Evolutionary conservation across 2,888 invertebrate species (phyloP), one percentile per base, ranked within the genome.

Genomic region (Melanargia galathea): DNA sequence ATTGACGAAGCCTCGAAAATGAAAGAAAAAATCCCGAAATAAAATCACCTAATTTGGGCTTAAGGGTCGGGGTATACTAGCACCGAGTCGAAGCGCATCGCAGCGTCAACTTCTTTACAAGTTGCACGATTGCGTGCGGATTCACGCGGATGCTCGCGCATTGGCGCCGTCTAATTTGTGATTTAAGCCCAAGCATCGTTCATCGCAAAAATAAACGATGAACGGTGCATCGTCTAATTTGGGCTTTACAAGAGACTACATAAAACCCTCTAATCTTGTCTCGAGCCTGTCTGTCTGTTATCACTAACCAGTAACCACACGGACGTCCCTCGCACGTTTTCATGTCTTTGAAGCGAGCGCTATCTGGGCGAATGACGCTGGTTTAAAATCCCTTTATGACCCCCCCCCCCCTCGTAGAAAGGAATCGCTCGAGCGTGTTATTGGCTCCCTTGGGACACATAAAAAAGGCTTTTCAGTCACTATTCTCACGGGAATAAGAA

Each of bases 391-490:
- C 24, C 40, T 40, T 20, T 55, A 38, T 40, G 40, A 40, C 8
- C 40, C 55, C 3, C 24, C 16, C 22, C 24, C 10, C 16, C 22
- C 35, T 38, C 7, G 35, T 35, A 24, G 22, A 26, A 55, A 40
- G n/a, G 24, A 40, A n/a, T 40, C 35, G n/a, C 55, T 55, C 40
- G 16, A 24, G 40, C 40, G 55, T 40, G 38, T 16, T 55, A 55
- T 55, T 55, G 40, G 24, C 13, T 55, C 24, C 40, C 22, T 55
- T 40, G 13, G 5, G n/a, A 24, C 24, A n/a, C 22, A 40, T 10
- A 24, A 40, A 55, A 24, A 49, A 35, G 35, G 11, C 8, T 52
- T 33, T 33, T 33, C 16, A 52, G 16, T n/a, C 26, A 10, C 26
- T 45, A 45, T 45, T 45, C 20, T 20, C 20, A 10, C 11, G 7